Base-by-base conservation (phyloP, 2,888 invertebrate genomes). In the Chromoteleia sp. region DNA sequence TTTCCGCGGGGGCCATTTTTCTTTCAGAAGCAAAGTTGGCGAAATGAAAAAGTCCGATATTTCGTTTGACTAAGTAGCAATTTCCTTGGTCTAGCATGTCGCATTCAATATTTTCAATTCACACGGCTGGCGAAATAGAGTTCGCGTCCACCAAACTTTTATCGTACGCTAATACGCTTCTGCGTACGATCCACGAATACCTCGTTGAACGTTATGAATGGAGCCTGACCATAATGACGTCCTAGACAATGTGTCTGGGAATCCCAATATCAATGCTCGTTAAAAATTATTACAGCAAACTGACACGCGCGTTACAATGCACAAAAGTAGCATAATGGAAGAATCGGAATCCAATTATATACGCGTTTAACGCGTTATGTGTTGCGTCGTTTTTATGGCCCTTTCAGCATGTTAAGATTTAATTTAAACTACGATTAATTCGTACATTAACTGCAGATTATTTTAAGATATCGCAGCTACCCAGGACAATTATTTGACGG, bases 251-350 rank as follows among this genome's bases (percentile, higher is more conserved):
- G 82, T 75, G 82, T 85, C 84, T 85, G 84, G 84, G 77, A 86
- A 86, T 86, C 84, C 85, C 85, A 85, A 85, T 86, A 86, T 85
- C 84, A 81, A 58, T 80, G 76, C 85, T 86, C 85, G 85, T 87
- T 86, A 86, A 84, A 85, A 85, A 85, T 82, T 82, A 85, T 86
- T 84, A 84, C 82, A 81, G 76, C 77, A 83, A 83, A 83, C 71
- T 54, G 61, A 67, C 65, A 56, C 45, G 58, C 65, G 50, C 61
- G 43, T 48, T 36, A 65, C 54, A 67, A 68, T 68, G 39, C 59
- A 36, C 67, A 74, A 73, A 79, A 79, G 73, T 67, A 67, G 59
- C 67, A 68, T 52, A 73, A 73, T 65, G 43, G 59, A 67, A 59
- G 61, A 74, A 79, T 73, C 19, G 61, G 36, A 73, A 79, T 68